Evolutionary conservation across 2,888 invertebrate genomes (phyloP).

Genomic region (Nymphalis urticae): DNA sequence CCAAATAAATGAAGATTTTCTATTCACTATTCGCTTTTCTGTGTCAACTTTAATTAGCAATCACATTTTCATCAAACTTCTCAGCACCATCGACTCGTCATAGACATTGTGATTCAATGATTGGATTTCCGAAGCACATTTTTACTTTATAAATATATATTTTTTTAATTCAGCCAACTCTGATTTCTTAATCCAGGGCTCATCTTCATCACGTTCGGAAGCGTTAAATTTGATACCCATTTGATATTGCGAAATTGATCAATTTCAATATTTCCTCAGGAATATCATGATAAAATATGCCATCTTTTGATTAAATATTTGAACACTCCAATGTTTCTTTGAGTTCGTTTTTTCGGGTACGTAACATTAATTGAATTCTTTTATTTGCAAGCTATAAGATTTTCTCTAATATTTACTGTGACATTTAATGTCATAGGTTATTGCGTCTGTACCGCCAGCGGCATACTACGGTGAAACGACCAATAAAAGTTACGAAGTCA

Average conservation of each 20-base stretch:
- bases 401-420: conserved; percentile 38
- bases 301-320: conserved; percentile 22
- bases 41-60: conserved; percentile 81
- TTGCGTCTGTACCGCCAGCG: conserved; percentile 49
- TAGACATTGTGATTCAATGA: conserved; percentile 62
- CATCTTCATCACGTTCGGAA: conserved; percentile 37
- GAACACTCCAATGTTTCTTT: conserved; percentile 17
- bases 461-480: conserved; percentile 45
- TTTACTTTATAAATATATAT: conserved; percentile 55
- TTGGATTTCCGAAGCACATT: conserved; percentile 71
- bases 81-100: conserved; percentile 67
- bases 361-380: conserved; percentile 8
- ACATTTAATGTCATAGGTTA: conserved; percentile 55
- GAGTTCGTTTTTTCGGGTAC: not conserved
- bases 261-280: conserved; percentile 36
- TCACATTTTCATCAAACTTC: conserved; percentile 76
- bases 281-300: conserved; percentile 29
- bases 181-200: conserved; percentile 54
- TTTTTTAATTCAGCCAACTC: conserved; percentile 60
- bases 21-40: conserved; percentile 76
- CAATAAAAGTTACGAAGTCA: conserved; percentile 57
- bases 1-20: conserved; percentile 79
- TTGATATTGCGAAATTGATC: conserved; percentile 35
- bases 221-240: conserved; percentile 38
- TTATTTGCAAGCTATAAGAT: conserved; percentile 23